Evolutionary conservation across 1,140 invertebrate genomes (phyloP), one percentile per base, ranked within the genome.

Genomic region (Drosophila watanabei): DNA sequence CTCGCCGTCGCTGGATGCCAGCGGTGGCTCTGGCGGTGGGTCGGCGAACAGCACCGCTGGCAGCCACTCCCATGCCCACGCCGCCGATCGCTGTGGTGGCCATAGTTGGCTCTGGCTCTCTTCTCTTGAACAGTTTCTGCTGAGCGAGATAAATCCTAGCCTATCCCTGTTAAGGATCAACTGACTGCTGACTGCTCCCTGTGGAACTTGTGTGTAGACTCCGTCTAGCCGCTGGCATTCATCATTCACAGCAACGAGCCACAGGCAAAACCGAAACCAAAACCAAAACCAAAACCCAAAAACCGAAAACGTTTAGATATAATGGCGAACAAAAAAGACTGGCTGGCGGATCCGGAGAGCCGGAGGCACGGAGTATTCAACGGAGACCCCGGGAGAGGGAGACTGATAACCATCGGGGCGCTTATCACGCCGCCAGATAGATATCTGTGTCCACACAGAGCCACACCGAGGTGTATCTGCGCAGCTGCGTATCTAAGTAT

Each of bases 1-100:
- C 90, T 7, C 92, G 85, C 35, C 89, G 88, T 18, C 92, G 61
- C 32, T 92, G 91, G 24, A 93, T 84, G 16, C 92, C 91, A 35
- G 92, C 92, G 20, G 91, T 93, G 59, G 92, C 88, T 4, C 88
- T 69, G 51, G 88, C 80, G 16, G 78, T 79, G 48, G 79, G 56
- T 2, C 87, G 71, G 10, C 87, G 83, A 10, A 90, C 75, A 5
- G 80, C 43, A 58, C 69, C 20, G 13, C 54, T 16, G 35, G 35
- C 48, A 13, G 72, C 48, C 24, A 61, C 70, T 4, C 58, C 58
- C 39, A 57, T 24, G 18, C 45, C 62, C 33, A 54, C 49, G 18
- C 58, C 46, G 49, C 69, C 30, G 35, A 65, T 78, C 39, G 75
- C 30, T 72, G 85, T 75, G 24, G 84, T 59, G 51, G 71, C 59